These are phyloP conservation scores for Tortrix viridana DNA, from an alignment of 2,888 invertebrate species.

Conservation along the genomic window DNA sequence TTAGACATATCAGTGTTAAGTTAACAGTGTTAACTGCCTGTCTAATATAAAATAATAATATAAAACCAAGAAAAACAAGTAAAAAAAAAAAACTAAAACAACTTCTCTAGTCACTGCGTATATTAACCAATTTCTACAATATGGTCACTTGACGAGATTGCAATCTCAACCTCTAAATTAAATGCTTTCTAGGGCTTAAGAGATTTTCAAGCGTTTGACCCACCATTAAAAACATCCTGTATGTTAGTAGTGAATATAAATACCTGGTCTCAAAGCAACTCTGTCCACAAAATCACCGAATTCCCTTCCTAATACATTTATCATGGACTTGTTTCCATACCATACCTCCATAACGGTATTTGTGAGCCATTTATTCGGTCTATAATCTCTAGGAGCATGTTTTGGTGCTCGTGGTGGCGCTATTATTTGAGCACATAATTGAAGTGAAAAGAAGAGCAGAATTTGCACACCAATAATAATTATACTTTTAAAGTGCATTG, in stretches of 20 bases:
- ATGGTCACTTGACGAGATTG: no score
- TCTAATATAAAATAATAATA: no score
- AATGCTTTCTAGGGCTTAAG: no score
- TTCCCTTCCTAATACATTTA: constrained; percentile 62
- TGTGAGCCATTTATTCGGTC: constrained; percentile 63
- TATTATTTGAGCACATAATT: constrained; percentile 43
- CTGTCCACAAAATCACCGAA: constrained; percentile 57
- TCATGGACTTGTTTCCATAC: constrained; percentile 65
- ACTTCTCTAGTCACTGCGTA: no score
- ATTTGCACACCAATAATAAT: not conserved
- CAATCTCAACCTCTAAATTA: no score
- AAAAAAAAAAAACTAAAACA: no score
- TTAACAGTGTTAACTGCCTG: no score
- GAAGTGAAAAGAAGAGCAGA: constrained; percentile 39
- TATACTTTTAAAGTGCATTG: not conserved
- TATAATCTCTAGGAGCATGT: constrained; percentile 48
- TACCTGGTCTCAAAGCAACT: constrained; percentile 55
- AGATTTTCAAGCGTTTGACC: no score
- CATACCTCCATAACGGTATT: constrained; percentile 68
- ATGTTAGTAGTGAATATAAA: constrained; percentile 18
- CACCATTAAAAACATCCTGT: not conserved
- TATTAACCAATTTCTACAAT: no score
- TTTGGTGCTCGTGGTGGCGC: not conserved
- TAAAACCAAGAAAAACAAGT: no score
- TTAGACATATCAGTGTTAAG: no score